Evolutionary conservation across 2,888 invertebrate genomes (phyloP).

Genomic region (Microctonus brassicae): DNA sequence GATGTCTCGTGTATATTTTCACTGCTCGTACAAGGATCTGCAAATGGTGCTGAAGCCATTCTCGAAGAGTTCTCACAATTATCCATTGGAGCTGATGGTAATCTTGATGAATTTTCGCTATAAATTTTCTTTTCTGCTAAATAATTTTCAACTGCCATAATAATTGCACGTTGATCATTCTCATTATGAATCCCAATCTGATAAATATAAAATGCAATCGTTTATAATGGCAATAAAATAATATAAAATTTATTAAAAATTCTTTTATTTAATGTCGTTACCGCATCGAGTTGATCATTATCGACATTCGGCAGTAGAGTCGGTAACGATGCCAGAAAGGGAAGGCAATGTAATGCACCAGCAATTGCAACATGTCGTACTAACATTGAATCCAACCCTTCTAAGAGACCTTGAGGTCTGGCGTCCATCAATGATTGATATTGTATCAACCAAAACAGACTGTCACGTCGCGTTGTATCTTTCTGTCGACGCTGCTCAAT

Average conservation of each 20-base stretch:
- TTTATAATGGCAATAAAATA: conserved; percentile 16
- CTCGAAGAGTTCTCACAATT: conserved; percentile 46
- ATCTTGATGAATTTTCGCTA: conserved; percentile 45
- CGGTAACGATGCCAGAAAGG: conserved; percentile 75
- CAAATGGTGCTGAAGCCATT: conserved; percentile 58
- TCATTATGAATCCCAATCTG: conserved; percentile 64
- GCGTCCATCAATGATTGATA: conserved; percentile 86
- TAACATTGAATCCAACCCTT: conserved; percentile 77
- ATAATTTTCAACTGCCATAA: conserved; percentile 76
- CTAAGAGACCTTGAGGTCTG: conserved; percentile 77
- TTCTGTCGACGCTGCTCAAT: conserved; percentile 75
- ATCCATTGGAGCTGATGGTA: conserved; percentile 57
- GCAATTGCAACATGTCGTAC: conserved; percentile 79
- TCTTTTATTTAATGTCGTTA: conserved; percentile 37
- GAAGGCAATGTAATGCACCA: conserved; percentile 82
- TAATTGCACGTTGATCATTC: conserved; percentile 74
- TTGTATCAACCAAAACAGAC: conserved; percentile 81
- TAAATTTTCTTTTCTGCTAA: conserved; percentile 60
- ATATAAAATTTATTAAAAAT: not conserved
- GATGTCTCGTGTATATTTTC: conserved; percentile 54
- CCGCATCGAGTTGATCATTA: conserved; percentile 73
- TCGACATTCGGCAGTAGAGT: conserved; percentile 71
- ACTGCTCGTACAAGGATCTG: conserved; percentile 59
- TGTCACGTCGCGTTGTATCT: conserved; percentile 54
- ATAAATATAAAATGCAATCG: not conserved